Evolutionary conservation across 2,888 invertebrate species (phyloP).

Genomic region (Metallyticus violacea): DNA sequence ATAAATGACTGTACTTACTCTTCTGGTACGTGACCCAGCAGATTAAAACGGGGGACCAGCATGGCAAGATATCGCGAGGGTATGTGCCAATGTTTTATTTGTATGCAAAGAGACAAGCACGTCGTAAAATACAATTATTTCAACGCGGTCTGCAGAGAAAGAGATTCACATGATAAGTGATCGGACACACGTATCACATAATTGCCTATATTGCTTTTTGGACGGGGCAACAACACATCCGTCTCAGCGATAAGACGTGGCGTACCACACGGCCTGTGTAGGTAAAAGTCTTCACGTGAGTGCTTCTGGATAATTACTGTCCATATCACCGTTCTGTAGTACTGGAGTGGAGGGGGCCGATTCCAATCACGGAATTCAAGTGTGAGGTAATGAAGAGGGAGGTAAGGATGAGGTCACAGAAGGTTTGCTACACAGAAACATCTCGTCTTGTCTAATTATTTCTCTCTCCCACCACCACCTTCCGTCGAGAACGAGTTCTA

Average conservation of each 20-base stretch:
- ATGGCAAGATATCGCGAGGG: too few relatives aligned
- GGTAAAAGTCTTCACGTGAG: background rate
- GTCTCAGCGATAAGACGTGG: background rate
- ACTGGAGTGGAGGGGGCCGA: background rate
- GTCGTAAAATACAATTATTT: slow-evolving; percentile 19
- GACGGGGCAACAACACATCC: background rate
- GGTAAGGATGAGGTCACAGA: background rate
- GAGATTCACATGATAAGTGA: background rate
- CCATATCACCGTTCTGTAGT: background rate
- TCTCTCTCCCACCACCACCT: background rate
- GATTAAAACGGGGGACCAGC: background rate
- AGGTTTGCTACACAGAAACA: background rate
- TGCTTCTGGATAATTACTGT: slow-evolving; percentile 13
- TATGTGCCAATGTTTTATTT: background rate
- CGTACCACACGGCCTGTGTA: background rate
- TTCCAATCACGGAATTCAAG: background rate
- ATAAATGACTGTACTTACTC: background rate
- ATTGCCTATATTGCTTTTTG: background rate
- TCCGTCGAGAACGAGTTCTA: background rate
- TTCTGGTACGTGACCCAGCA: background rate
- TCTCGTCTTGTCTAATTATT: slow-evolving; percentile 5
- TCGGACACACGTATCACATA: slow-evolving; percentile 12
- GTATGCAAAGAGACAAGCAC: slow-evolving; percentile 7
- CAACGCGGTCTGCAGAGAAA: background rate
- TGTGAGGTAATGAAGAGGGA: background rate